These are phyloP conservation scores for Chymomyza caudatula DNA, from an alignment of 2,888 invertebrate genomes.

Conservation along the genomic window DNA sequence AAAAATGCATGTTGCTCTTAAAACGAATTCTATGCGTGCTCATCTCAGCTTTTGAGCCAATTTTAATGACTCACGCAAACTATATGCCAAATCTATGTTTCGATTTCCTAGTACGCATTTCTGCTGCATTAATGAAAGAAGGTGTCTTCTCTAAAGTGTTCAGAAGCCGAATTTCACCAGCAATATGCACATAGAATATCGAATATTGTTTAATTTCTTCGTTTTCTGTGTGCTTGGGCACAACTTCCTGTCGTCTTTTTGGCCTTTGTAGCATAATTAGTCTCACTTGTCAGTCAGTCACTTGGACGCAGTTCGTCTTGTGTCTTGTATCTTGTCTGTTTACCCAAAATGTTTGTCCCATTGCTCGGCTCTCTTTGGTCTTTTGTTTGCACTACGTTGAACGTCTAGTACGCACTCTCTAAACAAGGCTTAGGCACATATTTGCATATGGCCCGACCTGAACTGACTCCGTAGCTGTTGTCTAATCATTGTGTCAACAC, in stretches of 20 bases:
- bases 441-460: slow-evolving; percentile 51
- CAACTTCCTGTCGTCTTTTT: slow-evolving; percentile 43
- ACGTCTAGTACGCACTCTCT: background rate
- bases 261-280: slow-evolving; percentile 36
- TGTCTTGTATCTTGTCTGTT: background rate
- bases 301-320: background rate
- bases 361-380: background rate
- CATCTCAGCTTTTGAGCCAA: background rate
- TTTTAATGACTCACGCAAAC: background rate
- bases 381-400: background rate
- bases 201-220: background rate
- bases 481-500: slow-evolving; percentile 64
- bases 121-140: too few species aligned
- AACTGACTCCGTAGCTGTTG: slow-evolving; percentile 54
- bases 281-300: slow-evolving; percentile 41
- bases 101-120: background rate
- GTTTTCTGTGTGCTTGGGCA: slow-evolving; percentile 24
- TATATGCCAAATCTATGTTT: too few species aligned
- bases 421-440: slow-evolving; percentile 28
- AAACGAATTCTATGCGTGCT: background rate
- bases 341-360: background rate
- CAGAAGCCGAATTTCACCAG: too few species aligned
- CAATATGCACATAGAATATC: too few species aligned
- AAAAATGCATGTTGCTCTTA: too few species aligned
- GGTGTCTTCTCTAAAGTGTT: too few species aligned